These are phyloP conservation scores for Syngnathus typhle DNA, from an alignment of 2,113 vertebrate genomes.

Conservation along the genomic window DNA sequence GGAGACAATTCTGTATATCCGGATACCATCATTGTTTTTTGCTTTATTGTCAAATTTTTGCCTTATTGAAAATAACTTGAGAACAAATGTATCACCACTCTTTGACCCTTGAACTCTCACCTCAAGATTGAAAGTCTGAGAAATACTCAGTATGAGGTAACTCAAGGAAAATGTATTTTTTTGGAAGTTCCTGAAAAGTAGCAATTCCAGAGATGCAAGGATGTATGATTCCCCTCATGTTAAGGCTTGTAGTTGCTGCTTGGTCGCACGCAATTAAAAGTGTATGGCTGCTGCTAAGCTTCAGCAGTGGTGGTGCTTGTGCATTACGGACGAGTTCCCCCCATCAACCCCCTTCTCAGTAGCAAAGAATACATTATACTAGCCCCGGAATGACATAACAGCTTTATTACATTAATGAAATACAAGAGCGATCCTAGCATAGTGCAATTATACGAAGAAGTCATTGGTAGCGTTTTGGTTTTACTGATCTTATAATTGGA, in stretches of 20 bases:
- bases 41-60: too few species aligned
- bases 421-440: constrained; percentile 4
- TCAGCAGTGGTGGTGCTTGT: constrained; percentile 38
- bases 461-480: constrained; percentile 2
- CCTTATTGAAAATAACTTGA: too few species aligned
- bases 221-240: background rate
- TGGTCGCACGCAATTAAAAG: constrained; percentile 3
- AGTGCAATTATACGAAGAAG: background rate
- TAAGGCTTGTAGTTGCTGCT: background rate
- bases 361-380: constrained; percentile 13
- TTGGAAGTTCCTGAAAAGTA: too few species aligned
- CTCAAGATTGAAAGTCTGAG: too few species aligned
- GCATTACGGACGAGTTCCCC: constrained; percentile 37
- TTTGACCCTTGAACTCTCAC: too few species aligned
- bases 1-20: too few species aligned
- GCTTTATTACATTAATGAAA: constrained; percentile 31
- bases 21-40: too few species aligned
- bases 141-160: too few species aligned
- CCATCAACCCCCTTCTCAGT: background rate
- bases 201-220: too few species aligned
- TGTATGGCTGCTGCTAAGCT: constrained; percentile 25
- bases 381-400: constrained; percentile 24
- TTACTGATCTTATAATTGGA: constrained; percentile 1
- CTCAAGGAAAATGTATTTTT: too few species aligned
- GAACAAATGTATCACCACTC: too few species aligned